These are phyloP conservation scores for Tokudaia tokunoshimensis DNA, from an alignment of 2,797 vertebrate genomes.

Conservation along the genomic window DNA sequence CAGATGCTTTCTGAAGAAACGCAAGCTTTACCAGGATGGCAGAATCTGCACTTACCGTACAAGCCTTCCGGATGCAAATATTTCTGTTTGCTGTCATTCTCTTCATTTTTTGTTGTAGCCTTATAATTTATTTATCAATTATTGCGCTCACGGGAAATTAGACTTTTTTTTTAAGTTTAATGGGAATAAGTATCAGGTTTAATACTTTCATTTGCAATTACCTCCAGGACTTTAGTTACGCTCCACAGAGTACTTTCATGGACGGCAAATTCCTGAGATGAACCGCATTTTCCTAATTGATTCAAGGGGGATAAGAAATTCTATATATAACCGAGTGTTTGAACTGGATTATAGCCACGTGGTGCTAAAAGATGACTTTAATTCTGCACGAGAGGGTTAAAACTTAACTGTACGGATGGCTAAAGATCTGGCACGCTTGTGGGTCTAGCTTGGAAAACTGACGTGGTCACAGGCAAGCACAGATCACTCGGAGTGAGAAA, in stretches of 20 bases:
- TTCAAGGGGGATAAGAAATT: not conserved
- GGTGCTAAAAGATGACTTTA: not conserved
- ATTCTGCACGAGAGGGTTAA: not conserved
- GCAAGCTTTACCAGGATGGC: not conserved
- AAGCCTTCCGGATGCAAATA: not conserved
- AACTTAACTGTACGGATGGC: not conserved
- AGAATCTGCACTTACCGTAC: not conserved
- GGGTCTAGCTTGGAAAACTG: not conserved
- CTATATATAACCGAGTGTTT: rapidly evolving
- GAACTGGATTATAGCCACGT: not conserved
- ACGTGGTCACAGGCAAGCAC: not conserved
- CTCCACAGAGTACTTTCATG: not conserved
- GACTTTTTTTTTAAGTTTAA: not conserved
- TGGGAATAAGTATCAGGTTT: not conserved
- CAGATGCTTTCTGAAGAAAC: not conserved
- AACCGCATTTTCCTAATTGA: conserved; percentile 1
- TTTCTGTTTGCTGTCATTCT: not conserved
- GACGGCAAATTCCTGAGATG: not conserved
- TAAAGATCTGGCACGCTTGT: not conserved
- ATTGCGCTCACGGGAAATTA: not conserved
- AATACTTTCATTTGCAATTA: conserved; percentile 11
- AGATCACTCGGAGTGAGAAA: not conserved
- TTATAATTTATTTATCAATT: not conserved
- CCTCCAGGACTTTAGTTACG: not conserved
- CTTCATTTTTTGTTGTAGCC: not conserved